phyloP scores from a whole-genome alignment of 2,113 vertebrate genomes.

The Strix aluco region DNA sequence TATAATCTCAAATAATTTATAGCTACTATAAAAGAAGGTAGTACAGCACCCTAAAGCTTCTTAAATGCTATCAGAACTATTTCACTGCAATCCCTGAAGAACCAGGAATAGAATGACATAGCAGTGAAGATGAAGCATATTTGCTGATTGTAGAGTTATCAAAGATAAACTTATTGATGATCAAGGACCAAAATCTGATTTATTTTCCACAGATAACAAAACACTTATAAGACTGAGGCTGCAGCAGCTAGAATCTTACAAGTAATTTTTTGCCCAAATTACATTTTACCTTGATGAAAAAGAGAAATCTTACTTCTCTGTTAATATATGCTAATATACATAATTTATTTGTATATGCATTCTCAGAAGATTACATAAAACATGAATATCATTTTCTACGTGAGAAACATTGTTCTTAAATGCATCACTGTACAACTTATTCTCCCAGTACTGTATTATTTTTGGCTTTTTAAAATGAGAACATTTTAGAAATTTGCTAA shows the following conservation, averaged over 20 bases:
- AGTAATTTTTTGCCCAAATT: not conserved
- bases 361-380: not conserved
- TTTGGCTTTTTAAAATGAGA: not conserved
- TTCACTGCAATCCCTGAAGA: not conserved
- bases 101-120: not conserved
- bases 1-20: not conserved
- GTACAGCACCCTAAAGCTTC: not conserved
- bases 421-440: not conserved
- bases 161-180: not conserved
- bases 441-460: not conserved
- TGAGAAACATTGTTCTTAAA: not conserved
- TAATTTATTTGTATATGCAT: not conserved
- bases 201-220: not conserved
- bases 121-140: not conserved
- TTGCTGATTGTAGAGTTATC: not conserved
- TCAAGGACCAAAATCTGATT: not conserved
- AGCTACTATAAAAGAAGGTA: not conserved
- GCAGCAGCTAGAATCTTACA: not conserved
- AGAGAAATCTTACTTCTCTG: not conserved
- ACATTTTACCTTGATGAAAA: not conserved
- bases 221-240: not conserved
- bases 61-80: not conserved
- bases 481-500: not conserved
- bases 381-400: fast-evolving
- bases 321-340: not conserved